Conservation (phyloP, 2,888 invertebrate genomes). For the Volucella zonaria region DNA sequence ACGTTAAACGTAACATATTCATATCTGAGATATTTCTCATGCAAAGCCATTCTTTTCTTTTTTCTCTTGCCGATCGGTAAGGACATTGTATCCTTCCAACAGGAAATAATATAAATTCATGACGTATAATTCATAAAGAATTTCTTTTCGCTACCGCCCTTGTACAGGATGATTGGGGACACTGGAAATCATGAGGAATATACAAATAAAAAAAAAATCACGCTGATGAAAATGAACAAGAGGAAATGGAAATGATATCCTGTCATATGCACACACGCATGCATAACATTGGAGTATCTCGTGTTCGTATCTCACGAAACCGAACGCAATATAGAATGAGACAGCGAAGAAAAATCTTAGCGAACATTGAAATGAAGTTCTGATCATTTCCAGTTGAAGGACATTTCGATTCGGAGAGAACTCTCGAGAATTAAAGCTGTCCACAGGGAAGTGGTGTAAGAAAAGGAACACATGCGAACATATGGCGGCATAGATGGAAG, state of each 20-base stretch:
- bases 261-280: conserved; percentile 13
- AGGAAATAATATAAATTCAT: conserved; percentile 68
- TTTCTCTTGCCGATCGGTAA: background rate
- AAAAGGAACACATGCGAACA: too few relatives aligned
- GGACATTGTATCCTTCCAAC: background rate
- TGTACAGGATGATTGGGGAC: background rate
- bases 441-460: too few relatives aligned
- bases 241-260: conserved; percentile 63
- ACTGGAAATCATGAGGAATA: background rate
- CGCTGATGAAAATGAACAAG: conserved; percentile 39
- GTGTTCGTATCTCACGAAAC: conserved; percentile 12
- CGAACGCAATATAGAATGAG: conserved; percentile 5
- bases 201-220: conserved; percentile 15
- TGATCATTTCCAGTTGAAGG: conserved; percentile 23
- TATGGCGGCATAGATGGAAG: too few relatives aligned
- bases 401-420: too few relatives aligned
- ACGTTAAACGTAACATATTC: background rate
- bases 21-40: conserved; percentile 16
- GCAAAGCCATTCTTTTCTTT: conserved; percentile 41
- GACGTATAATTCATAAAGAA: conserved; percentile 68
- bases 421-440: too few relatives aligned
- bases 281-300: conserved; percentile 1
- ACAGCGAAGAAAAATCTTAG: background rate
- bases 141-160: conserved; percentile 11
- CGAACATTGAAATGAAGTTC: conserved; percentile 39